These are phyloP conservation scores for Thunnus albacares DNA, from an alignment of 2,797 vertebrate genomes.

Conservation along the genomic window DNA sequence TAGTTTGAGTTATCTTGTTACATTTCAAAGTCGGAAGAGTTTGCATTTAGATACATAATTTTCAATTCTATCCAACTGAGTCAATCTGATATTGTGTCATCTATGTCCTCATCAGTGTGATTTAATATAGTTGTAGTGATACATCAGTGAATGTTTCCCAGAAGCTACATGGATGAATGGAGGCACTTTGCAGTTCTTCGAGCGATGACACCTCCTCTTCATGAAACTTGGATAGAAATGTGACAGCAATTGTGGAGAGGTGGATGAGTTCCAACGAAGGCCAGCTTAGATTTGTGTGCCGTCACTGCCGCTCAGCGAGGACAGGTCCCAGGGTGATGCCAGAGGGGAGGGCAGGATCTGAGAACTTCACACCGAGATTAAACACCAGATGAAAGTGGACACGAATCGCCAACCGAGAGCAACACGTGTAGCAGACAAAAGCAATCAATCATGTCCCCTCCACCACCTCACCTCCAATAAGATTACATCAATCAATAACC, in stretches of 20 bases:
- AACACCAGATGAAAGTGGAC: conserved; percentile 85
- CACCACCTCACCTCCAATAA: conserved; percentile 85
- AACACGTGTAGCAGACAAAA: conserved; percentile 88
- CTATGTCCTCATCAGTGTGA: not conserved
- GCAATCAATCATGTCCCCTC: conserved; percentile 86
- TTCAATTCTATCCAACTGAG: conserved; percentile 14
- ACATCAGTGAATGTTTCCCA: conserved; percentile 14
- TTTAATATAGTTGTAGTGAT: conserved; percentile 10
- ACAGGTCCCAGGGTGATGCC: conserved; percentile 5
- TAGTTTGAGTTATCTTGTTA: conserved; percentile 23
- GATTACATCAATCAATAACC: conserved; percentile 91
- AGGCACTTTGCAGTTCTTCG: not conserved
- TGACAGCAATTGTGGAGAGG: conserved; percentile 32
- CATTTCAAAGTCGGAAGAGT: conserved; percentile 2
- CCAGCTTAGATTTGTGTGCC: conserved; percentile 27
- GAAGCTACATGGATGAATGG: not conserved
- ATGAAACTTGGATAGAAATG: conserved; percentile 28
- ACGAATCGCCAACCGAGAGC: conserved; percentile 79
- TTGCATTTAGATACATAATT: conserved; percentile 25
- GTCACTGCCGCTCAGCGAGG: not conserved
- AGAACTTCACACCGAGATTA: conserved; percentile 80
- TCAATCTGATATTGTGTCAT: conserved; percentile 1
- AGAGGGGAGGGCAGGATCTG: conserved; percentile 51
- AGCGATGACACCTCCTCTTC: conserved; percentile 11
- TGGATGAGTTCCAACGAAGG: conserved; percentile 49